Evolutionary conservation across 2,797 vertebrate species (phyloP).

Genomic region (Margarornis squamiger): DNA sequence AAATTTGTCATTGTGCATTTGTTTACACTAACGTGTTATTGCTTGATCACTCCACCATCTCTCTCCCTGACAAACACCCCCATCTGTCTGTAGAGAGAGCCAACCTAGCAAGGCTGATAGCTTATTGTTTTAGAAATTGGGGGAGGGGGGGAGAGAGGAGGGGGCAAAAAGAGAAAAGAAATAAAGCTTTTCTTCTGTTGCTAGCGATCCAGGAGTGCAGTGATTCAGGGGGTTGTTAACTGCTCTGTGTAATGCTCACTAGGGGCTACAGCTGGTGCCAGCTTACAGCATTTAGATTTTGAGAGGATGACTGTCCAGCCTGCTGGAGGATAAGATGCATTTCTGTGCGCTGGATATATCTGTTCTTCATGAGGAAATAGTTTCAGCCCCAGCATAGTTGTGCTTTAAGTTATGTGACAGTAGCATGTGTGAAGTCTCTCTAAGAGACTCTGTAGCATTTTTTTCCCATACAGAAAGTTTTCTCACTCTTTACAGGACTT

Average conservation of each 20-base stretch:
- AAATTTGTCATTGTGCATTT: slow-evolving; percentile 16
- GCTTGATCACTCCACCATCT: not conserved
- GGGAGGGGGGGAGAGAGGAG: accelerated
- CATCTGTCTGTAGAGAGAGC: not conserved
- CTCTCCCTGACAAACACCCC: not conserved
- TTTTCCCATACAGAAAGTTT: not conserved
- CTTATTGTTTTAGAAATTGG: not conserved
- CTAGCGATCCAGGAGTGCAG: not conserved
- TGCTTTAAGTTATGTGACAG: not conserved
- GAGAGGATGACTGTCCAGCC: not conserved
- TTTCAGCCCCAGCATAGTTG: not conserved
- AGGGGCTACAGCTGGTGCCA: not conserved
- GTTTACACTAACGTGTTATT: not conserved
- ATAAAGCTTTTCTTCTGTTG: not conserved
- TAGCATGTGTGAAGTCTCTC: not conserved
- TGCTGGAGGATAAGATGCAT: not conserved
- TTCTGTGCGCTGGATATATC: not conserved
- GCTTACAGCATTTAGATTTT: not conserved
- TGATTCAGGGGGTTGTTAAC: not conserved
- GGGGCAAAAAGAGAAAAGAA: not conserved
- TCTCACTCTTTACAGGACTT: not conserved
- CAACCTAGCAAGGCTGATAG: not conserved
- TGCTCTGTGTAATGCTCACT: not conserved
- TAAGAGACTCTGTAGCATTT: not conserved
- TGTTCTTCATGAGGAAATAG: accelerated